phyloP scores from a whole-genome alignment of 2,888 invertebrate species.

The Drosophila vallismaia region DNA sequence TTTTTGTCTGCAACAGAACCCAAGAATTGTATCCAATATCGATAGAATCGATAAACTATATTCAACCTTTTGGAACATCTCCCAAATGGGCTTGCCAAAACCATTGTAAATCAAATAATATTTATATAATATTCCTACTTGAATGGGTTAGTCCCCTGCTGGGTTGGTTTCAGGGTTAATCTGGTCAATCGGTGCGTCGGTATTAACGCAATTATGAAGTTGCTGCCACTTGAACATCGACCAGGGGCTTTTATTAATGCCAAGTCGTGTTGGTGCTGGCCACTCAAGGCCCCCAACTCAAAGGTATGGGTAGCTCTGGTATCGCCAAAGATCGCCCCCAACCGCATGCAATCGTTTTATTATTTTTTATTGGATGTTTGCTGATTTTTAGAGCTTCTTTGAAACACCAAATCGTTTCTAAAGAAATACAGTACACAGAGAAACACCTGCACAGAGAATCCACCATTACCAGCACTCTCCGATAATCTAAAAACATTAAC shows the following conservation, averaged over 20 bases:
- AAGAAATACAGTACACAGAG: constrained; percentile 4
- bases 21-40: neutral
- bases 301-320: neutral
- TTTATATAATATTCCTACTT: neutral
- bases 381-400: neutral
- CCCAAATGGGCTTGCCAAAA: too few species aligned
- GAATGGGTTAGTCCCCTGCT: constrained; percentile 5
- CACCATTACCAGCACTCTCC: neutral
- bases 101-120: too few species aligned
- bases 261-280: constrained; percentile 13
- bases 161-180: constrained; percentile 14
- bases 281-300: constrained; percentile 27
- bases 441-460: constrained; percentile 10
- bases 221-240: constrained; percentile 44
- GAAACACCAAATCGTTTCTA: constrained; percentile 3
- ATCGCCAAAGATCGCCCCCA: constrained; percentile 31
- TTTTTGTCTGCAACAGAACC: too few species aligned
- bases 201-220: constrained; percentile 33
- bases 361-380: neutral
- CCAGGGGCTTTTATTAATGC: constrained; percentile 21
- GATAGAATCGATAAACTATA: neutral
- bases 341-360: constrained; percentile 31
- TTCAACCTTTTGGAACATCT: too few species aligned
- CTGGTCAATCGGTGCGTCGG: constrained; percentile 17
- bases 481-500: constrained; percentile 9